phyloP scores from a whole-genome alignment of 2,888 invertebrate genomes.

The Nezara viridula region DNA sequence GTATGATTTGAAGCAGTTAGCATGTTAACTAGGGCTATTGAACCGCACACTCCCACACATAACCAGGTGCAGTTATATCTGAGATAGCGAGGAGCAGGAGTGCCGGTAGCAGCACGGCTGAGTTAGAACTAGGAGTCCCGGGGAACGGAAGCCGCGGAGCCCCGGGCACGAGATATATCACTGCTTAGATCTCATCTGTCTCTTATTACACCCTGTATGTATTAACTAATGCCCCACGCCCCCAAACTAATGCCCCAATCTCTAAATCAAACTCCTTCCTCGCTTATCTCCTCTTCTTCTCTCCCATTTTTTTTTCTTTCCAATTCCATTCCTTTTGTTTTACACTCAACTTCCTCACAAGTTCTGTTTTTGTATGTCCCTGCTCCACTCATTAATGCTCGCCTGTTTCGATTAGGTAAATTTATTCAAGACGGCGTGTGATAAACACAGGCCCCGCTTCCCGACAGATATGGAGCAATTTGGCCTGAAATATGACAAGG shows the following conservation, averaged over 20 bases:
- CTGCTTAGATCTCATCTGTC: background rate
- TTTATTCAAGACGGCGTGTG: slow-evolving; percentile 48
- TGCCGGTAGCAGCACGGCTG: background rate
- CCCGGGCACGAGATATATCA: background rate
- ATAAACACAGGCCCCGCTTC: slow-evolving; percentile 12
- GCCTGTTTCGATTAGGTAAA: slow-evolving; percentile 49
- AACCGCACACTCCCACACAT: background rate
- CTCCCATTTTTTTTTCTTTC: background rate
- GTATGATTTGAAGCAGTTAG: no score
- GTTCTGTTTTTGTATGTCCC: slow-evolving; percentile 28
- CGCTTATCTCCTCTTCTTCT: slow-evolving; percentile 27
- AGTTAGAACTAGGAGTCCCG: background rate
- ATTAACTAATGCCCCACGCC: slow-evolving; percentile 48
- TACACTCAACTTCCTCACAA: background rate
- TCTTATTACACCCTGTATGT: slow-evolving; percentile 44
- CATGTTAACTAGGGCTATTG: no score
- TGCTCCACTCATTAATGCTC: slow-evolving; percentile 35
- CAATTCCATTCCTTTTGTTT: background rate
- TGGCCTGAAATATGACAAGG: slow-evolving; percentile 31
- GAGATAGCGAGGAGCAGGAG: background rate
- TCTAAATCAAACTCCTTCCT: slow-evolving; percentile 41
- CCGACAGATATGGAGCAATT: slow-evolving; percentile 48
- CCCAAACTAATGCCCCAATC: slow-evolving; percentile 31
- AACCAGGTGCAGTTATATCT: background rate
- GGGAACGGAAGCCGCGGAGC: background rate